Evolutionary conservation across 1,140 invertebrate species (phyloP), one percentile per base, ranked within the genome.

Genomic region (Zaprionus camerounensis): DNA sequence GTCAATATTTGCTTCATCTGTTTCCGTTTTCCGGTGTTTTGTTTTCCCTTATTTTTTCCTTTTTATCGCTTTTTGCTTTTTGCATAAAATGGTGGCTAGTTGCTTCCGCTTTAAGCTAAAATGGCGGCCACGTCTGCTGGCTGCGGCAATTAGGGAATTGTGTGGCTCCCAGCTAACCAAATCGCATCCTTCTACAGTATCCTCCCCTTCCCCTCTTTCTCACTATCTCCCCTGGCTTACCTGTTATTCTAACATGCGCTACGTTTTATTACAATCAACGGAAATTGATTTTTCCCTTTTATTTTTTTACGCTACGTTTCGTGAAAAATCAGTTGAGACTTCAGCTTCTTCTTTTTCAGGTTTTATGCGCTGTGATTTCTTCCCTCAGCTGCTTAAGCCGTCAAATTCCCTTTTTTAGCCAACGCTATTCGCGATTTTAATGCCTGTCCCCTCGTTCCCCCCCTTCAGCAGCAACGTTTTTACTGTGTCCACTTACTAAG

Each of bases 1-100:
- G 76, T 82, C 82, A 82, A 84, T 84, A 84, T 84, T 84, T 84
- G 77, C 66, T 86, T 78, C 65, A 73, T 62, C 74, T 83, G 73
- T 71, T 73, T 74, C 59, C 65, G 57, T 12, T 71, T 73, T 66
- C 58, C 67, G 56, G 31, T 63, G 20, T 38, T n/a, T 59, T 59
- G 20, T 22, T 31, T 57, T 46, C 13, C n/a, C 44, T 26, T 11
- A 26, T 49, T 36, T 44, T 51, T 36, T 13, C 15, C 6, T 20
- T 2, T 12, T 20, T 36, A 5, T 22, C 20, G 49, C 36, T 66
- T 71, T 51, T 69, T 38, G 15, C 58, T 71, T 53, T 38, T 31
- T 68, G 64, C 71, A 73, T 68, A 65, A 66, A 68, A 68, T 64
- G 57, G 38, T 28, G 64, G 58, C 58, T 73, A 73, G 75, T 64